Conservation (phyloP, 2,797 vertebrate species). For the Halcyon badia region DNA sequence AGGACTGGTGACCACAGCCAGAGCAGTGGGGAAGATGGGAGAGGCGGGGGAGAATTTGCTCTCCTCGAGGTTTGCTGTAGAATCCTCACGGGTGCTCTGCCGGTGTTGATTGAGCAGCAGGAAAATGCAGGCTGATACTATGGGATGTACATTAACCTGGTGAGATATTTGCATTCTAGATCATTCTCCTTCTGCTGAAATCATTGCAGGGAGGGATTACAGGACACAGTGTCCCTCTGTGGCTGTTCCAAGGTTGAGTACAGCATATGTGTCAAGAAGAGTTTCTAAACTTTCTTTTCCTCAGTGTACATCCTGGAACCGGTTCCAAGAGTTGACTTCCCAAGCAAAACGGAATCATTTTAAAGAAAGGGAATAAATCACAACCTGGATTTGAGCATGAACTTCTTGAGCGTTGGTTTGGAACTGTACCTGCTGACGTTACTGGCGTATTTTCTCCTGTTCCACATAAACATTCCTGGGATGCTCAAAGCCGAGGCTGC, state of each 20-base stretch:
- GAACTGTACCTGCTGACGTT: conserved; percentile 1
- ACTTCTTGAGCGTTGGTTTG: not conserved
- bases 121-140: not conserved
- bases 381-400: not conserved
- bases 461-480: not conserved
- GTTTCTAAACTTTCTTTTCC: not conserved
- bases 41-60: not conserved
- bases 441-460: not conserved
- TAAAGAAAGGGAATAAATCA: not conserved
- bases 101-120: not conserved
- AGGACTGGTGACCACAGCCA: rapidly evolving
- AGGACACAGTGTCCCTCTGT: not conserved
- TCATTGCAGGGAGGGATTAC: not conserved
- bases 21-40: not conserved
- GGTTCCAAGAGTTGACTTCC: not conserved
- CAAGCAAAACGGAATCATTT: not conserved
- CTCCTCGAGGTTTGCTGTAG: not conserved
- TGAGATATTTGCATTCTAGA: not conserved
- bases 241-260: not conserved
- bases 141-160: not conserved
- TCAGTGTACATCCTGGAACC: not conserved
- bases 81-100: not conserved
- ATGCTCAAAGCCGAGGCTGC: not conserved
- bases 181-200: not conserved
- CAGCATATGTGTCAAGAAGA: not conserved